Percentiles rank a stretch among this genome's conserved stretches.
These are phyloP conservation scores for Omphaloscelis lunosa DNA, from an alignment of 2,888 invertebrate species.

Conservation along the genomic window DNA sequence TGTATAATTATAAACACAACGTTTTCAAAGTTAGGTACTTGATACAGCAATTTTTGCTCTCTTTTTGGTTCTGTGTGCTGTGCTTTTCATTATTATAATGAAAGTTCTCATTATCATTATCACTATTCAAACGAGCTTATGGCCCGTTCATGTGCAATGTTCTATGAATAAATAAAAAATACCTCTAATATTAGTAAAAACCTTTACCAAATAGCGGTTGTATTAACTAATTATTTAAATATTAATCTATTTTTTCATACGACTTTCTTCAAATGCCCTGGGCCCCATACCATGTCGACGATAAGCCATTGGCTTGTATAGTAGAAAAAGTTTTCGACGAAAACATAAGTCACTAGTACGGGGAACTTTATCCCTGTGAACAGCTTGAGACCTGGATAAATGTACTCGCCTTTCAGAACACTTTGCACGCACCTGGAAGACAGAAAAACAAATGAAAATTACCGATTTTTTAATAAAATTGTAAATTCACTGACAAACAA, in stretches of 20 bases:
- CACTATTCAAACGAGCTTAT: background rate
- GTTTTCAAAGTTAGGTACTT: background rate
- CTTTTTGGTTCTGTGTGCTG: background rate
- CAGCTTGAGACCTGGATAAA: slow-evolving; percentile 79
- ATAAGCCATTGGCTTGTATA: slow-evolving; percentile 82
- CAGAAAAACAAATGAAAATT: background rate
- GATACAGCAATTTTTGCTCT: no score
- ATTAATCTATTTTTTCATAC: slow-evolving; percentile 23
- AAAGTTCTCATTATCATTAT: slow-evolving; percentile 1
- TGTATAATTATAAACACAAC: background rate
- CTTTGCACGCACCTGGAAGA: slow-evolving; percentile 76
- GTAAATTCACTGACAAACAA: background rate
- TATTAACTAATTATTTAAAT: background rate
- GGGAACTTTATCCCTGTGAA: slow-evolving; percentile 72
- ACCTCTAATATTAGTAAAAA: slow-evolving; percentile 33
- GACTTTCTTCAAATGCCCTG: slow-evolving; percentile 62
- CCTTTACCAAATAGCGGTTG: slow-evolving; percentile 35
- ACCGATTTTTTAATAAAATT: background rate
- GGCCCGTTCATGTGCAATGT: slow-evolving; percentile 3
- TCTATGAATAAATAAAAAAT: slow-evolving; percentile 45
- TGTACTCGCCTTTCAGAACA: slow-evolving; percentile 75
- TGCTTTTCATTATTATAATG: background rate
- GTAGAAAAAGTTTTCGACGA: slow-evolving; percentile 79
- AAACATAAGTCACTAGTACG: slow-evolving; percentile 72
- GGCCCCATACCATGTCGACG: slow-evolving; percentile 80